Evolutionary conservation across 2,888 invertebrate genomes (phyloP).

Genomic region (Platycheirus albimanus): DNA sequence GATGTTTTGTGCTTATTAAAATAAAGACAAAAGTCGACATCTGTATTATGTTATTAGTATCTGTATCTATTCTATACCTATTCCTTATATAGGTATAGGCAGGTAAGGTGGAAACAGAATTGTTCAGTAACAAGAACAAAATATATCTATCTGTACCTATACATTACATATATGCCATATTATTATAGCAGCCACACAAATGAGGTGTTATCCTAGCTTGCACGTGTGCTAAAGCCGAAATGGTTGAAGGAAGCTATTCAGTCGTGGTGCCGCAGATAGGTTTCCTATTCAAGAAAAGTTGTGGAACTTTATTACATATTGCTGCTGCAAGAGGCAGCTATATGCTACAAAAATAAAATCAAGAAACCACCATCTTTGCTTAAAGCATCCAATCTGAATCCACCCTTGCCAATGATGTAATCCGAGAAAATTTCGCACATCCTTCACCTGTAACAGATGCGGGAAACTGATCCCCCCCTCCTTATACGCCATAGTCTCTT

Average conservation of each 20-base stretch:
- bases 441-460: constrained; percentile 73
- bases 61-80: too few species aligned
- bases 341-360: constrained; percentile 18
- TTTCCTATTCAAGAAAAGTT: constrained; percentile 22
- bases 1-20: constrained; percentile 41
- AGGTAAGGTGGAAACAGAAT: background rate
- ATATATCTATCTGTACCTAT: too few species aligned
- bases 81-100: too few species aligned
- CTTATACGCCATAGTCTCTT: constrained; percentile 53
- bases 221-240: constrained; percentile 39
- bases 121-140: background rate
- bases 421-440: constrained; percentile 69
- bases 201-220: constrained; percentile 47
- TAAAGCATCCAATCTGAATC: constrained; percentile 2
- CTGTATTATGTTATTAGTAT: constrained; percentile 43
- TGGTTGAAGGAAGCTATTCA: constrained; percentile 6
- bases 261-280: constrained; percentile 2
- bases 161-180: background rate
- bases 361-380: constrained; percentile 26
- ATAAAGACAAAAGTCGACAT: constrained; percentile 46
- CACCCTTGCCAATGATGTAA: constrained; percentile 50
- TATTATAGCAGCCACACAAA: constrained; percentile 14
- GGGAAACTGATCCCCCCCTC: constrained; percentile 53
- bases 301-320: constrained; percentile 50
- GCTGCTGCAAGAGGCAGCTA: constrained; percentile 22